A percentile compares a stretch with the other conserved stretches of the same genome.
Evolutionary conservation across 2,888 invertebrate genomes (phyloP).

Genomic region (Drosophila setosimentum): DNA sequence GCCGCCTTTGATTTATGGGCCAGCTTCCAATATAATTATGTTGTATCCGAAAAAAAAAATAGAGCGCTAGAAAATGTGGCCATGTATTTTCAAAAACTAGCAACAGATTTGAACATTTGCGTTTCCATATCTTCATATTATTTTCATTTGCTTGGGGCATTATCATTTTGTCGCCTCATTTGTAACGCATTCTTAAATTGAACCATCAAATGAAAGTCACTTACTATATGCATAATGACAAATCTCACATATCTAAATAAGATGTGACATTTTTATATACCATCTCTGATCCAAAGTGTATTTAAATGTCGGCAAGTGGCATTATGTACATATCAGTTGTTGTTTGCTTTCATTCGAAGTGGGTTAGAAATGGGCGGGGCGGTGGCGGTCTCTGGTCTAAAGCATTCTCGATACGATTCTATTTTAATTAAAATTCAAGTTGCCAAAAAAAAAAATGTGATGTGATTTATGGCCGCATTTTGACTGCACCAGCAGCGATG

Average conservation of each 20-base stretch:
- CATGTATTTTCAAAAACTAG: constrained; percentile 64
- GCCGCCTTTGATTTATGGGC: constrained; percentile 70
- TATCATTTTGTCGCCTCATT: background rate
- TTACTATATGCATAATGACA: background rate
- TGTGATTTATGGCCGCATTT: constrained; percentile 66
- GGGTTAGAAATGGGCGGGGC: constrained; percentile 14
- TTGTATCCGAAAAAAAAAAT: constrained; percentile 73
- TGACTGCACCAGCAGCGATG: constrained; percentile 52
- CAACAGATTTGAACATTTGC: constrained; percentile 48
- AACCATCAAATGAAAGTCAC: background rate
- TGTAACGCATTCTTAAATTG: background rate
- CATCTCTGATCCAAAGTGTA: constrained; percentile 15
- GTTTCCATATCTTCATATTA: background rate
- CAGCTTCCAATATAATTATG: constrained; percentile 80
- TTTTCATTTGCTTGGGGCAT: constrained; percentile 4
- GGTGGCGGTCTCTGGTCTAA: constrained; percentile 1
- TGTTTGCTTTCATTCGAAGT: constrained; percentile 20
- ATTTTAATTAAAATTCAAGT: constrained; percentile 76
- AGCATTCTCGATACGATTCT: constrained; percentile 56
- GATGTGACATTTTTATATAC: background rate
- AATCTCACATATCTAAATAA: background rate
- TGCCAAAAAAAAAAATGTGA: constrained; percentile 64
- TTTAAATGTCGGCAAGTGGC: background rate
- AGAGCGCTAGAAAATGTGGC: constrained; percentile 61
- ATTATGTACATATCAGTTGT: background rate